Evolutionary conservation across 2,888 invertebrate genomes (phyloP), one percentile per base, ranked within the genome.

Genomic region (Leptopilina syphax): DNA sequence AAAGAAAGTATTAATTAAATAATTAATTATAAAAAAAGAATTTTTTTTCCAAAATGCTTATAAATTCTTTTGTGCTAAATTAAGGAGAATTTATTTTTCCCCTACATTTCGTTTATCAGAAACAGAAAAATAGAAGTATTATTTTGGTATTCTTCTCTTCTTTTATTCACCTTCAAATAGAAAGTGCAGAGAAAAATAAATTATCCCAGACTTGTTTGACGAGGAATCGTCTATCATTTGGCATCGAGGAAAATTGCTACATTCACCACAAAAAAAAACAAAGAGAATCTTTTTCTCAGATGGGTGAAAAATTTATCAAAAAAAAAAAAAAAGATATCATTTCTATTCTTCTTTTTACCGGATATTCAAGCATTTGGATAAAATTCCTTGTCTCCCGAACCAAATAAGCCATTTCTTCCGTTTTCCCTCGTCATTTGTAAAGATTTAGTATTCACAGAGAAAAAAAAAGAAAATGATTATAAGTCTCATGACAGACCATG

Each of bases 241-340:
- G 1, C 10, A 27, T 41, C 4, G 57, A 57, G 54, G 44, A 57
- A 54, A 73, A 57, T 57, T 73, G 41, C 54, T 50, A 70, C 57
- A 24, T 70, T 50, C 18, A 34, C 34, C 34, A 34, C 34, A 34
- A 34, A 34, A 34, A 34, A 34, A 34, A 34, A 68, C 47, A 34
- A 70, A 54, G 70, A 44, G 8, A 54, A 27, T 54, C n/a, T 73
- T 73, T n/a, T 57, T 50, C 50, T 50, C 57, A 34, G 54, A n/a
- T n/a, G n/a, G 73, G 57, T 73, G 57, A 73, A 50, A 73, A 73
- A 73, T 73, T 73, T 34, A 34, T 57, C 34, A 34, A 44, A 57
- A 73, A 73, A 73, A n/a, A n/a, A n/a, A n/a, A 34, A 34, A 3
- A 34, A 34, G 34, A 34, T 34, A 34, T 73, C n/a, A 41, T 27